A percentile compares a stretch with the other conserved stretches of the same genome.
These are phyloP conservation scores for Hippotragus niger DNA, from an alignment of 2,113 vertebrate species.

Conservation along the genomic window DNA sequence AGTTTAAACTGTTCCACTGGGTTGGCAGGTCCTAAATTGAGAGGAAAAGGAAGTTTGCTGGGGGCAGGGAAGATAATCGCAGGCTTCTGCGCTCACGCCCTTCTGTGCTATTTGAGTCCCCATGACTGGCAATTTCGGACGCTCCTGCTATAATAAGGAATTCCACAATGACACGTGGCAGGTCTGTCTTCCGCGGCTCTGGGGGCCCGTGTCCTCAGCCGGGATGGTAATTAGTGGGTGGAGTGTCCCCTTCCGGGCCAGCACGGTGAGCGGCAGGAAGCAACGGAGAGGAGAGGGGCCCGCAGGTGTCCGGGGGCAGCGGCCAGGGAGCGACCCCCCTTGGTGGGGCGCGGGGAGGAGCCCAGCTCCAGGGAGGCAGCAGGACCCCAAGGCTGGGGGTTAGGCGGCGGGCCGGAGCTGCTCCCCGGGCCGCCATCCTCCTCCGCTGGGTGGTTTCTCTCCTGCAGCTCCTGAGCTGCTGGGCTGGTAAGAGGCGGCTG, in stretches of 20 bases:
- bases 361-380: background rate
- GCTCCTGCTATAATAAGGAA: conserved; percentile 31
- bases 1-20: background rate
- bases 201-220: background rate
- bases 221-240: background rate
- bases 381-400: background rate
- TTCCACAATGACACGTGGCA: background rate
- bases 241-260: background rate
- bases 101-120: background rate
- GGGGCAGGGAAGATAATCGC: background rate
- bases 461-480: background rate
- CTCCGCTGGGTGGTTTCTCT: background rate
- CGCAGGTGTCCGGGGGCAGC: rapidly evolving
- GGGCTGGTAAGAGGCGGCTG: background rate
- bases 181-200: background rate
- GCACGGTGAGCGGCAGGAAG: background rate
- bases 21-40: background rate
- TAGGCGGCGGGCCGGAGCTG: rapidly evolving
- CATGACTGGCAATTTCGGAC: background rate
- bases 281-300: background rate
- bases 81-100: background rate
- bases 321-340: background rate
- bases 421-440: background rate
- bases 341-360: background rate
- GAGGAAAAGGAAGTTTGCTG: background rate